Conservation (phyloP, 2,888 invertebrate genomes). For the Ypsolopha sequella region DNA sequence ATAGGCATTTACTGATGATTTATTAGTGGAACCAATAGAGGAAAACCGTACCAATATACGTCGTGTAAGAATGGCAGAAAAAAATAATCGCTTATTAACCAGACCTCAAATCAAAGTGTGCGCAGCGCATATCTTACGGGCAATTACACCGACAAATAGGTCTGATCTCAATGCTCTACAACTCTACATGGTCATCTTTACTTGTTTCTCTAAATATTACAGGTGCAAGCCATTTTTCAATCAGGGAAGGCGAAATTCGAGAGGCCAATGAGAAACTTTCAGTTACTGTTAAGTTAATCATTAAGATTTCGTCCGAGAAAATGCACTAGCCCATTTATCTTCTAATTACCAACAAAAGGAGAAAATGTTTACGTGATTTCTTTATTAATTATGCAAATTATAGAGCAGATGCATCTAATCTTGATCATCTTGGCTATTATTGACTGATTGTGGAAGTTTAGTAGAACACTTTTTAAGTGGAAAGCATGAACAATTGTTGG, state of each 20-base stretch:
- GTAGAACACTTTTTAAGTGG: neutral
- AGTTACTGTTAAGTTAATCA: neutral
- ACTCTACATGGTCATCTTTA: too few species aligned
- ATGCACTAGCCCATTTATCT: too few species aligned
- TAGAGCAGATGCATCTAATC: neutral
- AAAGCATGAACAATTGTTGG: neutral
- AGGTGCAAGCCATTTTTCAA: neutral
- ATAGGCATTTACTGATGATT: too few species aligned
- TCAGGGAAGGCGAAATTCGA: neutral
- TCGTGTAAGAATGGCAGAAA: constrained; percentile 3
- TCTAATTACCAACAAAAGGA: neutral
- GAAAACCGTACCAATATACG: neutral
- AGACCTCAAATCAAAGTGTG: constrained; percentile 5
- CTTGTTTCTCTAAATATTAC: too few species aligned
- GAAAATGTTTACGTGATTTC: neutral
- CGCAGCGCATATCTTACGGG: constrained; percentile 26
- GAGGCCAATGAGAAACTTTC: neutral
- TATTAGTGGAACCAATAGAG: too few species aligned
- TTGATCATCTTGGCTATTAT: neutral
- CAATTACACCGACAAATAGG: constrained; percentile 21
- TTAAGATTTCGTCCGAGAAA: too few species aligned
- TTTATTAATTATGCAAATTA: neutral
- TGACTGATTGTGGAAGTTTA: neutral
- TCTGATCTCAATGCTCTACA: constrained; percentile 7
- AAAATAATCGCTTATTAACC: neutral